phyloP scores from a whole-genome alignment of 2,113 vertebrate genomes.

The Oryzias woworae region DNA sequence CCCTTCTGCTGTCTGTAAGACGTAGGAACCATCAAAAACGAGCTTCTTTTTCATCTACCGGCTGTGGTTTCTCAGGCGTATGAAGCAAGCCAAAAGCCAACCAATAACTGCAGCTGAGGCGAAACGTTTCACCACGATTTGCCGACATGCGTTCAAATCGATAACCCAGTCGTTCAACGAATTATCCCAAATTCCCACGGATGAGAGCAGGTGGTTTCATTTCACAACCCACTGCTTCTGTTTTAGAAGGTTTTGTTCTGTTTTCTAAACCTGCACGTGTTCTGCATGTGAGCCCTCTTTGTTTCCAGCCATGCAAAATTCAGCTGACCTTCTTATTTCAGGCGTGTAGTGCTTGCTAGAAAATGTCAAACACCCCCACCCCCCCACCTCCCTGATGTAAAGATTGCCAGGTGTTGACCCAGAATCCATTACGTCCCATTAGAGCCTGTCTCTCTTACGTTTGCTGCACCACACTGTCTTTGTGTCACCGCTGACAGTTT shows the following conservation, averaged over 20 bases:
- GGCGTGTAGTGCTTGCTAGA: slow-evolving; percentile 60
- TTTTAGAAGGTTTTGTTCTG: slow-evolving; percentile 18
- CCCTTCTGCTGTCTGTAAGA: slow-evolving; percentile 40
- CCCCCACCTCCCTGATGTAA: slow-evolving; percentile 56
- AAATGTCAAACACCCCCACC: slow-evolving; percentile 62
- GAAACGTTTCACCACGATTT: slow-evolving; percentile 41
- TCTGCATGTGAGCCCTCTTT: slow-evolving; percentile 49
- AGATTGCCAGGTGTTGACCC: slow-evolving; percentile 76
- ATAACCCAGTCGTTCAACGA: slow-evolving; percentile 61
- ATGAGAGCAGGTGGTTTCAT: slow-evolving; percentile 45
- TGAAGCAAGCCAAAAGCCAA: slow-evolving; percentile 33
- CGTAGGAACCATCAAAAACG: slow-evolving; percentile 56
- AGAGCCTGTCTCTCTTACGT: slow-evolving; percentile 55
- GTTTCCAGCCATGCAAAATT: slow-evolving; percentile 44
- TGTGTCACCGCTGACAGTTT: no score
- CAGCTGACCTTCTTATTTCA: slow-evolving; percentile 57
- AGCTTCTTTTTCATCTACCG: slow-evolving; percentile 60
- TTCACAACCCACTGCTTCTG: slow-evolving; percentile 33
- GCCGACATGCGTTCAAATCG: slow-evolving; percentile 63
- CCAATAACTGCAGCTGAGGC: slow-evolving; percentile 59
- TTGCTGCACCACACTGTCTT: slow-evolving; percentile 2
- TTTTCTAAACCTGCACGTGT: slow-evolving; percentile 13
- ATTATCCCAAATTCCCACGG: slow-evolving; percentile 36
- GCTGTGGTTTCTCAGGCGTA: slow-evolving; percentile 40
- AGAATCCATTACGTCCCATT: slow-evolving; percentile 73